Percentiles rank a stretch among this genome's conserved stretches.
phyloP scores from a whole-genome alignment of 2,797 vertebrate genomes.

The Silurus aristotelis region DNA sequence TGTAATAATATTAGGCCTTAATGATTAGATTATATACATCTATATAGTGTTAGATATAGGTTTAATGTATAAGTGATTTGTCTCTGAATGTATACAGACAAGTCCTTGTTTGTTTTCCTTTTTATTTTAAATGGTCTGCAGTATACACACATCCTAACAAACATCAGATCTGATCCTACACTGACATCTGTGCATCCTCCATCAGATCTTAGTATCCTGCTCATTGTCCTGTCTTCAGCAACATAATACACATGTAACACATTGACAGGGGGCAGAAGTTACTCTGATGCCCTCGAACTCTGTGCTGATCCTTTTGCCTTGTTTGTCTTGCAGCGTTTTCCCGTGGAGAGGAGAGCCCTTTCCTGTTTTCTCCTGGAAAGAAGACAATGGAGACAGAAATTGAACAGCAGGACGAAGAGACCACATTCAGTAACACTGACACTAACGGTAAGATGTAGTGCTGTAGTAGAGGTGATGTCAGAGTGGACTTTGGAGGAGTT shows the following conservation, averaged over 20 bases:
- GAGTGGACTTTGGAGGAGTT: not conserved
- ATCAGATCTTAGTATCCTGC: not conserved
- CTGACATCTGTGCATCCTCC: not conserved
- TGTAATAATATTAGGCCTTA: constrained; percentile 21
- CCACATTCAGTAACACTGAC: constrained; percentile 91
- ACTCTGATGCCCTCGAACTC: not conserved
- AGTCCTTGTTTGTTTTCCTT: not conserved
- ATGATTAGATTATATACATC: not conserved
- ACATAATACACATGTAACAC: too few relatives aligned
- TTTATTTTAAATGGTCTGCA: not conserved
- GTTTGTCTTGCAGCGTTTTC: constrained; percentile 6
- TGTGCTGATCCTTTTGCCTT: not conserved
- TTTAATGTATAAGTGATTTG: not conserved
- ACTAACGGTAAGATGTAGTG: constrained; percentile 84
- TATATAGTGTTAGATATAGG: too few relatives aligned
- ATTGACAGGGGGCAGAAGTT: too few relatives aligned
- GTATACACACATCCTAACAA: too few relatives aligned
- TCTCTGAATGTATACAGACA: not conserved
- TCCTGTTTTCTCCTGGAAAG: constrained; percentile 67
- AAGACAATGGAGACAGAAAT: constrained; percentile 94
- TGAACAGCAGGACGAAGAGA: constrained; percentile 87
- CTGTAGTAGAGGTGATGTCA: not conserved
- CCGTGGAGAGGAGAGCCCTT: constrained; percentile 63
- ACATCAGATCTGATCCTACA: not conserved
- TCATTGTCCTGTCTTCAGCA: not conserved